A percentile compares a stretch with the other conserved stretches of the same genome.
Evolutionary conservation across 2,888 invertebrate species (phyloP).

Genomic region (Machimus atricapillus): DNA sequence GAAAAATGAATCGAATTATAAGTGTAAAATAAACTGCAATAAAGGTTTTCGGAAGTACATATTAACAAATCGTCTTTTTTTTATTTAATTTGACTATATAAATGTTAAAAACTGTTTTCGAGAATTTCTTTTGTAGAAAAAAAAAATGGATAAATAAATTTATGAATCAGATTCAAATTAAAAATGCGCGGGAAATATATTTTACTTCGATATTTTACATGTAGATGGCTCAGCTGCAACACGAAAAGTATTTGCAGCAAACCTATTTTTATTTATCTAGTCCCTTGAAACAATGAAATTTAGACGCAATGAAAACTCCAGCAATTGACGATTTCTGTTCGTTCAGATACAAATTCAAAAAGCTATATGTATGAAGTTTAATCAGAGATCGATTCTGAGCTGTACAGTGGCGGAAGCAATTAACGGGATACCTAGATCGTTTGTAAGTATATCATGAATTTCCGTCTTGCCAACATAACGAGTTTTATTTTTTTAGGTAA

Average conservation of each 20-base stretch:
- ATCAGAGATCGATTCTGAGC: neutral
- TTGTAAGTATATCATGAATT: neutral
- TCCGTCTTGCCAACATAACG: neutral
- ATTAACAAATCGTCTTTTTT: neutral
- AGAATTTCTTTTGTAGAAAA: no score
- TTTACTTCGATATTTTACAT: neutral
- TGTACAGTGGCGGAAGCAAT: neutral
- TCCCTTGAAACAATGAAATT: neutral
- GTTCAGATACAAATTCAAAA: neutral
- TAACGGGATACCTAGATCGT: neutral
- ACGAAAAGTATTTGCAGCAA: neutral
- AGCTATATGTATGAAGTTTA: neutral
- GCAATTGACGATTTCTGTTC: neutral
- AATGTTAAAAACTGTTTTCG: no score
- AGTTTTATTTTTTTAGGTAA: neutral
- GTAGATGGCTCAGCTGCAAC: neutral
- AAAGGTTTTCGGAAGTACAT: conserved; percentile 28
- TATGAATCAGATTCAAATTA: neutral
- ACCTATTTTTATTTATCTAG: neutral
- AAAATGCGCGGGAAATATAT: neutral
- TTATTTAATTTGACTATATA: neutral
- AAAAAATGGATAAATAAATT: no score
- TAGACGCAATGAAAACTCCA: neutral
- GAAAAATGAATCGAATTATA: neutral
- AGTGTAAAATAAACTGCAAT: conserved; percentile 35